These are phyloP conservation scores for Remorina albescens DNA, from an alignment of 2,797 vertebrate genomes.

Conservation along the genomic window DNA sequence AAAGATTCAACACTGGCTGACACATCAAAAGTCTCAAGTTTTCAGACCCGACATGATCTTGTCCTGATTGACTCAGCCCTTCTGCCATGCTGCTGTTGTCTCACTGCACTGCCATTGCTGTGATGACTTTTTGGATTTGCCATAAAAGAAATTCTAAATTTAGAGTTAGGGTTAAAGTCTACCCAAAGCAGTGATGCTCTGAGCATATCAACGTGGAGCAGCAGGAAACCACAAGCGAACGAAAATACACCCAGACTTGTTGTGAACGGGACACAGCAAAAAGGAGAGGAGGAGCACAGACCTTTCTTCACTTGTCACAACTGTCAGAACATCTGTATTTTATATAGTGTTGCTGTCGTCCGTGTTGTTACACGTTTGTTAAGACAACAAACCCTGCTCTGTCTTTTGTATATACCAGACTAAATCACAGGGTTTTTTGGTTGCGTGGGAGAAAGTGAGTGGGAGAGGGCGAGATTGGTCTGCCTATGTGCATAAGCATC, in stretches of 20 bases:
- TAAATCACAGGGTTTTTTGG: constrained; percentile 62
- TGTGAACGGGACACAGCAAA: constrained; percentile 21
- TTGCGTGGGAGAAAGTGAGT: constrained; percentile 51
- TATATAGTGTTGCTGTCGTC: constrained; percentile 28
- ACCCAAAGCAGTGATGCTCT: constrained; percentile 12
- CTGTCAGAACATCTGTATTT: constrained; percentile 46
- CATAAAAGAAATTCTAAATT: constrained; percentile 31
- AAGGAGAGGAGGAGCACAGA: constrained; percentile 26
- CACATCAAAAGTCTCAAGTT: no score
- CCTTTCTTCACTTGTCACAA: constrained; percentile 30
- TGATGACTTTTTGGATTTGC: no score
- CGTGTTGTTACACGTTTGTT: constrained; percentile 28
- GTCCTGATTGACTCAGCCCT: no score
- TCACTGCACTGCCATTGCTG: no score
- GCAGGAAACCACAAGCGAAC: constrained; percentile 12
- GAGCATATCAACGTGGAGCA: constrained; percentile 13
- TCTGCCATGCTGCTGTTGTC: no score
- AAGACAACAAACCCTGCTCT: constrained; percentile 38
- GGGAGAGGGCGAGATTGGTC: constrained; percentile 47
- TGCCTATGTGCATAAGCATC: constrained; percentile 51
- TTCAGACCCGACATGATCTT: no score
- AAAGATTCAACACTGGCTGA: no score
- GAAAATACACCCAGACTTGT: constrained; percentile 1
- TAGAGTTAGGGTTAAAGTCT: constrained; percentile 7
- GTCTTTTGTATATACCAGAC: constrained; percentile 53